phyloP scores from a whole-genome alignment of 2,797 vertebrate genomes.

The Tokudaia tokunoshimensis region DNA sequence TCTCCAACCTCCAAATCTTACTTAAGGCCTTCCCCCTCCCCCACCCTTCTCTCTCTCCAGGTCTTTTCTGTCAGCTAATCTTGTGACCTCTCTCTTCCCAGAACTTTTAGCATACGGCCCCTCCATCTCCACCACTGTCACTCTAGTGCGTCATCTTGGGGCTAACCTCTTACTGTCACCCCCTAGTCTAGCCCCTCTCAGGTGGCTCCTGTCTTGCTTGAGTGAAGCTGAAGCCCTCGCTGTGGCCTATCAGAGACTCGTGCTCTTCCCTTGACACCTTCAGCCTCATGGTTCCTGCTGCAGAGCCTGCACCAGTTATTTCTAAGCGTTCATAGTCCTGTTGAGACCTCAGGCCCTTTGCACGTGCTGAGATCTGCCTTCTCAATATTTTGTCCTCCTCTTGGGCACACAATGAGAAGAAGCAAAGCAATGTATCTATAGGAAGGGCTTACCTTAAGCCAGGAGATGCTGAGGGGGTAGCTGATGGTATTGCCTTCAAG shows the following conservation, averaged over 20 bases:
- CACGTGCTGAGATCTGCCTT: not conserved
- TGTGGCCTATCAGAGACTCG: not conserved
- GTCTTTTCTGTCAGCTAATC: not conserved
- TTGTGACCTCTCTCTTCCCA: not conserved
- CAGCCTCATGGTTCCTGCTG: not conserved
- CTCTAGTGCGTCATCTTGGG: not conserved
- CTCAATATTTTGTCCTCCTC: not conserved
- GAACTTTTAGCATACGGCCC: not conserved
- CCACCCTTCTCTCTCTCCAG: not conserved
- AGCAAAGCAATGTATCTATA: not conserved
- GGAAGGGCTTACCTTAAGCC: not conserved
- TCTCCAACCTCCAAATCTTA: not conserved
- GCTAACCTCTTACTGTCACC: not conserved
- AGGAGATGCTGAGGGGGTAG: not conserved
- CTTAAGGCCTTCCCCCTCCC: not conserved
- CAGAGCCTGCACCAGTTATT: not conserved
- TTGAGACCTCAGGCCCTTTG: slow-evolving; percentile 14
- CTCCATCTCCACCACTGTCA: not conserved
- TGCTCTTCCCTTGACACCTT: not conserved
- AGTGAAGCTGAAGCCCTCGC: not conserved
- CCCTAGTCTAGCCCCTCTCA: not conserved
- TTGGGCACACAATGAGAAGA: not conserved
- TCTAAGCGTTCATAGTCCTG: not conserved
- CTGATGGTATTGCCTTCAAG: not conserved
- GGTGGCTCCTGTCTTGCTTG: not conserved